A percentile compares a stretch with the other conserved stretches of the same genome.
phyloP scores from a whole-genome alignment of 2,888 invertebrate species.

The Polyploca ridens region DNA sequence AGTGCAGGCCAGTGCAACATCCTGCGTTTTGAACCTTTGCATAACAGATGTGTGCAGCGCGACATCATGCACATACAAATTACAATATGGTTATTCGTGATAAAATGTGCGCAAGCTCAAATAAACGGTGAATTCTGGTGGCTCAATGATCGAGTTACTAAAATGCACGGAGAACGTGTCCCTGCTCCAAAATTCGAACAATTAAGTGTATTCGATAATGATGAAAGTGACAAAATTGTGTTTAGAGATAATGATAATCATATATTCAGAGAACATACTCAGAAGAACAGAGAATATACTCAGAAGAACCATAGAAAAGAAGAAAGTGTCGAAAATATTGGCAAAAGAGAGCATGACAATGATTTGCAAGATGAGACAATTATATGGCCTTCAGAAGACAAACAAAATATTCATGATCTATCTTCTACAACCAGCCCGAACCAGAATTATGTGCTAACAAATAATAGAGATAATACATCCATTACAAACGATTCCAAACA shows the following conservation, averaged over 20 bases:
- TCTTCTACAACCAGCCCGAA: neutral
- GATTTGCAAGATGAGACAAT: slow-evolving; percentile 20
- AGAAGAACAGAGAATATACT: slow-evolving; percentile 18
- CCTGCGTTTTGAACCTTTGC: slow-evolving; percentile 58
- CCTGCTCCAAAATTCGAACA: slow-evolving; percentile 60
- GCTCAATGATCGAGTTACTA: slow-evolving; percentile 62
- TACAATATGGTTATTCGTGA: slow-evolving; percentile 42
- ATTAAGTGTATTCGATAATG: slow-evolving; percentile 62
- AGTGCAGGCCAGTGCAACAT: slow-evolving; percentile 62
- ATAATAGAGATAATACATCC: neutral
- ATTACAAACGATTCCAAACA: neutral
- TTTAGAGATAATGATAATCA: slow-evolving; percentile 58
- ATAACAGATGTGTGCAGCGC: slow-evolving; percentile 41
- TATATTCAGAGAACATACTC: slow-evolving; percentile 21
- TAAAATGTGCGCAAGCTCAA: slow-evolving; percentile 55
- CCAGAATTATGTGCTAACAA: slow-evolving; percentile 2
- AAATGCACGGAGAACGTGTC: slow-evolving; percentile 47
- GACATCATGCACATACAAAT: slow-evolving; percentile 49
- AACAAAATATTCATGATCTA: slow-evolving; percentile 9
- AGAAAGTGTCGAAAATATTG: neutral
- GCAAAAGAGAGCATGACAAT: neutral
- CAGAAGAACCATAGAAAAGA: neutral
- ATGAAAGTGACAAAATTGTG: slow-evolving; percentile 65
- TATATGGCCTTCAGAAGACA: slow-evolving; percentile 31
- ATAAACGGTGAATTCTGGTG: slow-evolving; percentile 76